These are phyloP conservation scores for Arrhamphus sclerolepis DNA, from an alignment of 2,797 vertebrate species.

Conservation along the genomic window DNA sequence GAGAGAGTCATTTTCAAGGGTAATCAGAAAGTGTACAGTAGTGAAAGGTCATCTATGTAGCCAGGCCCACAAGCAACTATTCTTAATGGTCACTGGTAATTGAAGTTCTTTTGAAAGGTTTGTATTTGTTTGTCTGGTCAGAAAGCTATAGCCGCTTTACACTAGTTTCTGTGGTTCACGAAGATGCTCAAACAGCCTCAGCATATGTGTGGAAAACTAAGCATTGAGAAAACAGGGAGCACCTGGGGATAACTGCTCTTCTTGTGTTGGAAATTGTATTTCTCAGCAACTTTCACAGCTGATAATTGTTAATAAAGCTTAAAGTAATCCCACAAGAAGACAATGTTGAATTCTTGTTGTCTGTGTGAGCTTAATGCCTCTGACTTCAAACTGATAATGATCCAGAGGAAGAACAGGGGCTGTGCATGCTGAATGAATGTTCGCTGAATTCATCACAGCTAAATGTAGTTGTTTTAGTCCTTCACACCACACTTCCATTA, in stretches of 20 bases:
- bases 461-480: conserved; percentile 77
- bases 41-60: conserved; percentile 60
- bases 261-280: no score
- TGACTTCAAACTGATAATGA: conserved; percentile 35
- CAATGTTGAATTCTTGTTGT: conserved; percentile 7
- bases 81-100: conserved; percentile 36
- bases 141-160: conserved; percentile 10
- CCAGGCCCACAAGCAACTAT: conserved; percentile 30
- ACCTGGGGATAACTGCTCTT: conserved; percentile 6
- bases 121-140: conserved; percentile 20
- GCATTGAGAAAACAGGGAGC: background rate
- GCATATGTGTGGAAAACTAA: background rate
- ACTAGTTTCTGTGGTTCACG: background rate
- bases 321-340: conserved; percentile 3
- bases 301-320: conserved; percentile 5
- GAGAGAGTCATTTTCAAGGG: conserved; percentile 72
- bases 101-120: conserved; percentile 7
- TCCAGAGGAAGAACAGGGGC: conserved; percentile 14
- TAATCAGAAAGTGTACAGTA: conserved; percentile 41
- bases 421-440: conserved; percentile 61
- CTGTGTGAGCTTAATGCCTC: conserved; percentile 9
- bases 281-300: conserved; percentile 8
- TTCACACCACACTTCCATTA: conserved; percentile 77
- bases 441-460: conserved; percentile 62
- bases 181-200: background rate